These are phyloP conservation scores for Dreissena polymorpha DNA, from an alignment of 1,140 invertebrate species.

Conservation along the genomic window DNA sequence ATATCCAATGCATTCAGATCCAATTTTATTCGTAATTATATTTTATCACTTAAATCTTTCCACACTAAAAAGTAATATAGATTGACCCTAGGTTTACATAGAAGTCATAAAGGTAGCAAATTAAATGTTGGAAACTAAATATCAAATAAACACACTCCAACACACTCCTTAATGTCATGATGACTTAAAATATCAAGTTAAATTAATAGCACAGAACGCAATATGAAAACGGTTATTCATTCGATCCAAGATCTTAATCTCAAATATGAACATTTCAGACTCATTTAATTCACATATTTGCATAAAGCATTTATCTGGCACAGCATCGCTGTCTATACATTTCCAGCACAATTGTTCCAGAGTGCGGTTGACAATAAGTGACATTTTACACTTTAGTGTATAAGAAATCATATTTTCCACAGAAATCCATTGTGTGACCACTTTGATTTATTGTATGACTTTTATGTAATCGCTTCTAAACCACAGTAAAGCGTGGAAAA, in stretches of 20 bases:
- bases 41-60: too few relatives aligned
- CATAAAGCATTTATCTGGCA: background rate
- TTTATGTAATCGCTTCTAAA: conserved; percentile 33
- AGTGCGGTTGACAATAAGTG: conserved; percentile 7
- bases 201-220: too few relatives aligned
- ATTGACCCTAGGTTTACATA: too few relatives aligned
- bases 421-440: conserved; percentile 13
- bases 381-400: conserved; percentile 29
- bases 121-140: too few relatives aligned
- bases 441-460: conserved; percentile 41
- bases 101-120: too few relatives aligned
- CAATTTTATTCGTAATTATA: too few relatives aligned
- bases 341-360: background rate
- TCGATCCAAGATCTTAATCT: background rate
- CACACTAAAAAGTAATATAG: too few relatives aligned
- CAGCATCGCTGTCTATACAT: background rate
- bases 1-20: too few relatives aligned
- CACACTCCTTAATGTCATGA: too few relatives aligned
- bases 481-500: background rate
- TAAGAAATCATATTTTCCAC: conserved; percentile 3
- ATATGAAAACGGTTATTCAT: conserved; percentile 11
- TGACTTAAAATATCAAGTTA: too few relatives aligned
- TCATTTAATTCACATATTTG: background rate
- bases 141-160: too few relatives aligned
- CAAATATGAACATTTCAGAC: conserved; percentile 5